Evolutionary conservation across 1,140 invertebrate genomes (phyloP).

Genomic region (Ooceraea biroi): DNA sequence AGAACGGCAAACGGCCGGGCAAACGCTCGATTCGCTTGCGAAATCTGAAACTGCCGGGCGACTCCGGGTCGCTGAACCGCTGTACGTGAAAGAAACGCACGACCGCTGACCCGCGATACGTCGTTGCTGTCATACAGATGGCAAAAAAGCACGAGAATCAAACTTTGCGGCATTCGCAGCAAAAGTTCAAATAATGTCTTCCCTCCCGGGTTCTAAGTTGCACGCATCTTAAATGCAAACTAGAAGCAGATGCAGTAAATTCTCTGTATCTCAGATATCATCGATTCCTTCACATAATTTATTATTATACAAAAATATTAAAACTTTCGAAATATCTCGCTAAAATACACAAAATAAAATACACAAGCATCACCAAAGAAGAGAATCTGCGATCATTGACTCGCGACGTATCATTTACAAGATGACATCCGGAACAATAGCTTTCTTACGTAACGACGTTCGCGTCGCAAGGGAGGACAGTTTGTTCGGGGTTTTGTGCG

Average conservation of each 20-base stretch:
- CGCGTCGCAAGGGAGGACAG: neutral
- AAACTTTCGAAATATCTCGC: conserved; percentile 25
- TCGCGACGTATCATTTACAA: conserved; percentile 31
- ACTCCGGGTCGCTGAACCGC: conserved; percentile 47
- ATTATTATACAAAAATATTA: neutral
- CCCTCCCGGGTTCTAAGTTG: neutral
- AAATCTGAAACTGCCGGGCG: conserved; percentile 68
- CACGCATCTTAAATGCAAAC: too few species aligned
- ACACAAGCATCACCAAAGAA: neutral
- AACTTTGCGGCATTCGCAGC: neutral
- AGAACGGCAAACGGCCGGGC: conserved; percentile 49
- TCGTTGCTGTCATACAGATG: neutral
- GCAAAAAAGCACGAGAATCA: neutral
- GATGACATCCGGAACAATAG: neutral
- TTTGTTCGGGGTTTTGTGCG: neutral
- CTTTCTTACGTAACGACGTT: conserved; percentile 2
- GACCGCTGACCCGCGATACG: conserved; percentile 68
- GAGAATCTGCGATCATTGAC: conserved; percentile 24
- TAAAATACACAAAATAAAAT: conserved; percentile 27
- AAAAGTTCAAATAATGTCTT: neutral
- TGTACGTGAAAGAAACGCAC: conserved; percentile 53
- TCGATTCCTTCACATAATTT: conserved; percentile 32
- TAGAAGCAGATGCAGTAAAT: neutral
- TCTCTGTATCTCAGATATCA: neutral
- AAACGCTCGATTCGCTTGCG: conserved; percentile 70